Base-by-base conservation (phyloP, 2,113 vertebrate species). In the Herpetotheres cachinnans region DNA sequence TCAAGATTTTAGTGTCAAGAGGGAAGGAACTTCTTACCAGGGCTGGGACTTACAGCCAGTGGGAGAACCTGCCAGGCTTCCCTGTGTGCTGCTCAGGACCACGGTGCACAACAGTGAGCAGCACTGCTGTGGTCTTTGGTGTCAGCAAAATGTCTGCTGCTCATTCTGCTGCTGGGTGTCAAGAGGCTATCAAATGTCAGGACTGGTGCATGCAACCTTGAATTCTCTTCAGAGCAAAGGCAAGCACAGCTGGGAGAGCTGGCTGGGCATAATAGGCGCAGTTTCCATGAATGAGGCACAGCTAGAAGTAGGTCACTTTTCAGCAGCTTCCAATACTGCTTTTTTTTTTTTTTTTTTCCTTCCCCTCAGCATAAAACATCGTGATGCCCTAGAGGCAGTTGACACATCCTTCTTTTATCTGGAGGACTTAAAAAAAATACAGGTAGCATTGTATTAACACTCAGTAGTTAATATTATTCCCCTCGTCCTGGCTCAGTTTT, bases 61-160 rank as follows among this genome's bases (percentile, higher is more conserved):
- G 19, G 30, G 58, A 78, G 65, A 78, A 49, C 30, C 22, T 78
- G 26, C 47, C 4, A 5, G 34, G n/a, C 38, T 77, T 77, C 29
- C 18, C 34, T 32, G 3, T 49, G 26, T 42, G 54, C 20, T 47
- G 14, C 49, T 46, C 16, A 13, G 63, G 50, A 70, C 38, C 29
- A 7, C 0, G 0, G 20, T 32, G 38, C 52, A 29, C 22, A 8
- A 25, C 22, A 54, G 38, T 4, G 22, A 34, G 52, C 46, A 19
- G 58, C 30, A 11, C 52, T 77, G 40, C 40, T 54, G 13, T 40
- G 10, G 50, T 55, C 46, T 36, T 71, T 1, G 0, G 11, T 34
- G 40, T 49, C 50, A 59, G 21, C 8, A 17, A 49, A 25, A 20
- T 36, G 27, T 25, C 63, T 65, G 58, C 34, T 58, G n/a, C 13